These are phyloP conservation scores for Danionella dracula DNA, from an alignment of 2,797 vertebrate species.

Conservation along the genomic window DNA sequence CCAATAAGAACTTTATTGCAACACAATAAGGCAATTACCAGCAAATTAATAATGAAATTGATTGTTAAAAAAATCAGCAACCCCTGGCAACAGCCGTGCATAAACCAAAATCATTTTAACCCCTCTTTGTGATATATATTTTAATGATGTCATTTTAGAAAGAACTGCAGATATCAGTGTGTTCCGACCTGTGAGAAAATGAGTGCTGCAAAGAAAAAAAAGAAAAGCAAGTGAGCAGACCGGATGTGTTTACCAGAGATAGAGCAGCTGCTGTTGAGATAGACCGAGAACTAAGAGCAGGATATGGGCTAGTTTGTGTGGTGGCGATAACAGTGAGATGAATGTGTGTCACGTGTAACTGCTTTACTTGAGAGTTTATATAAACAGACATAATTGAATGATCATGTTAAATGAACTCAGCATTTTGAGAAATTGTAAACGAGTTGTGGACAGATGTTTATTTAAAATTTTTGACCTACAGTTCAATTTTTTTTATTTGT, in stretches of 20 bases:
- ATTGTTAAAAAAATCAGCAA: neutral
- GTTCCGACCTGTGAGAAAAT: too few relatives aligned
- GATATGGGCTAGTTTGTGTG: slow-evolving; percentile 32
- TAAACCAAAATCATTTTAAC: too few relatives aligned
- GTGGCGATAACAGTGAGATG: slow-evolving; percentile 40
- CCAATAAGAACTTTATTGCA: neutral
- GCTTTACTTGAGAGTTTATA: neutral
- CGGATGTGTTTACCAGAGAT: slow-evolving; percentile 34
- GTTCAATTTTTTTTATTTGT: too few relatives aligned
- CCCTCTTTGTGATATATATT: neutral
- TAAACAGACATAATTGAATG: too few relatives aligned
- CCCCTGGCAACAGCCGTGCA: neutral
- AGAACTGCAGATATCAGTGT: neutral
- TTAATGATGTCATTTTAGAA: neutral
- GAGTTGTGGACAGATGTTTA: too few relatives aligned
- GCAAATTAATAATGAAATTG: neutral
- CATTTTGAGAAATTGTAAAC: too few relatives aligned
- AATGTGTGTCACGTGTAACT: slow-evolving; percentile 24
- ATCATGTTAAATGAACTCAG: too few relatives aligned
- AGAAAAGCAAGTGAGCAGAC: neutral
- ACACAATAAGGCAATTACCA: neutral
- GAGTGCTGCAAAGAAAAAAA: too few relatives aligned
- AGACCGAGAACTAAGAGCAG: slow-evolving; percentile 42
- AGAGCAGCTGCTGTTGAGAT: slow-evolving; percentile 26
- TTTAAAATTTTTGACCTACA: too few relatives aligned